Evolutionary conservation across 2,797 vertebrate genomes (phyloP).

Genomic region (Parotocinclus haroldoi): DNA sequence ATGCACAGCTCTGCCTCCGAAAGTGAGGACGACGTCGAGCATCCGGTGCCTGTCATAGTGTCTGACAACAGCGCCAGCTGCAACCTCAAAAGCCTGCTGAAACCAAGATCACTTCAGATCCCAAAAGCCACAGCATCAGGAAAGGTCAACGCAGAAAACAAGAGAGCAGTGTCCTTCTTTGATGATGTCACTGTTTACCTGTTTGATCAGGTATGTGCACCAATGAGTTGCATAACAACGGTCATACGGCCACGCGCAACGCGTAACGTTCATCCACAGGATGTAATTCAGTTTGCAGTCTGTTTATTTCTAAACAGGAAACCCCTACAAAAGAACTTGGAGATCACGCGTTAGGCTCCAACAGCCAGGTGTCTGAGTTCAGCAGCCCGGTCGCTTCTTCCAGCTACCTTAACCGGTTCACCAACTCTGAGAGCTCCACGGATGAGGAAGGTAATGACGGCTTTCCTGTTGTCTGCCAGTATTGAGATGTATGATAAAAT

Average conservation of each 20-base stretch:
- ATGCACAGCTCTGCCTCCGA: constrained; percentile 88
- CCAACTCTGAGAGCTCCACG: constrained; percentile 95
- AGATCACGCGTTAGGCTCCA: constrained; percentile 70
- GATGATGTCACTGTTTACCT: constrained; percentile 97
- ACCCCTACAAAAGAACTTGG: constrained; percentile 95
- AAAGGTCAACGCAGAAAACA: constrained; percentile 47
- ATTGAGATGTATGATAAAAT: too few relatives aligned
- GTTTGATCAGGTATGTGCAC: constrained; percentile 89
- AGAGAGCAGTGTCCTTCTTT: constrained; percentile 91
- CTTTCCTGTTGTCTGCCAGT: too few relatives aligned
- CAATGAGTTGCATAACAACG: too few relatives aligned
- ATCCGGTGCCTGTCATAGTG: constrained; percentile 83
- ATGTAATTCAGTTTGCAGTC: background rate
- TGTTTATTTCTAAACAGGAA: constrained; percentile 70
- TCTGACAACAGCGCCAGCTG: constrained; percentile 69
- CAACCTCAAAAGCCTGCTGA: constrained; percentile 87
- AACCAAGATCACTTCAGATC: constrained; percentile 57
- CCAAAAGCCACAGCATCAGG: constrained; percentile 51
- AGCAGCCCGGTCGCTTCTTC: constrained; percentile 65
- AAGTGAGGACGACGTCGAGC: constrained; percentile 80
- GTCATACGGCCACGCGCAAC: too few relatives aligned
- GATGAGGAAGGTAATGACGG: constrained; percentile 95
- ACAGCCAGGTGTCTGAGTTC: constrained; percentile 71
- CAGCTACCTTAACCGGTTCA: constrained; percentile 82
- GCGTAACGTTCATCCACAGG: too few relatives aligned